Evolutionary conservation across 2,797 vertebrate genomes (phyloP).

Genomic region (Squalus acanthias): DNA sequence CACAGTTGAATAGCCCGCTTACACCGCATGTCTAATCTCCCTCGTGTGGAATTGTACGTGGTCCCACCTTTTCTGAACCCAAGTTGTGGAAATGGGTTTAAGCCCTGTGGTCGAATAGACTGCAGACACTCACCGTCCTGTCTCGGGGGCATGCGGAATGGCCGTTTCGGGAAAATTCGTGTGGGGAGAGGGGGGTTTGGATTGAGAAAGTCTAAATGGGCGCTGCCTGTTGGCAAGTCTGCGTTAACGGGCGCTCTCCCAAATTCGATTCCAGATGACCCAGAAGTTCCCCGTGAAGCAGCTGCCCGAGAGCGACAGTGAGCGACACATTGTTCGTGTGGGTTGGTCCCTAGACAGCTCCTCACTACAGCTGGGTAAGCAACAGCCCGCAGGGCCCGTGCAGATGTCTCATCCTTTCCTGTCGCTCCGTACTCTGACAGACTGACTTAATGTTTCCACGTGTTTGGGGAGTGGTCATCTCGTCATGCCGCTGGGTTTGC

Average conservation of each 20-base stretch:
- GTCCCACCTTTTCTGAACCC: not conserved
- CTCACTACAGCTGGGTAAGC: slow-evolving; percentile 74
- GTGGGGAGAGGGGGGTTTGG: not conserved
- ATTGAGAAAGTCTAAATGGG: not conserved
- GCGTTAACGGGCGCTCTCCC: not conserved
- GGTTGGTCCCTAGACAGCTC: slow-evolving; percentile 73
- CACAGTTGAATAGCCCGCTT: too few relatives aligned
- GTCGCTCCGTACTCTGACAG: not conserved
- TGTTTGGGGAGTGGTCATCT: too few relatives aligned
- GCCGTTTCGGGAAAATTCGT: too few relatives aligned
- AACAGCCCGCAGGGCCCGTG: too few relatives aligned
- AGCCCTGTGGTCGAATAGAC: not conserved
- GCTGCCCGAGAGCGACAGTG: slow-evolving; percentile 46
- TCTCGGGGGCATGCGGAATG: too few relatives aligned
- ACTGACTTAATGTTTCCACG: not conserved
- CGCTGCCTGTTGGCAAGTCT: not conserved
- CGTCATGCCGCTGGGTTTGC: not conserved
- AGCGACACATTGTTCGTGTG: slow-evolving; percentile 65
- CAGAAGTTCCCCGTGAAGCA: slow-evolving; percentile 60
- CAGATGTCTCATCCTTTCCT: not conserved
- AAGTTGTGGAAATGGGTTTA: not conserved
- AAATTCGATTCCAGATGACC: slow-evolving; percentile 55
- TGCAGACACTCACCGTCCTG: too few relatives aligned
- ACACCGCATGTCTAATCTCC: too few relatives aligned
- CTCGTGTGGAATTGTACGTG: not conserved